Base-by-base conservation (phyloP, 2,888 invertebrate species). In the Hartigia nigra region DNA sequence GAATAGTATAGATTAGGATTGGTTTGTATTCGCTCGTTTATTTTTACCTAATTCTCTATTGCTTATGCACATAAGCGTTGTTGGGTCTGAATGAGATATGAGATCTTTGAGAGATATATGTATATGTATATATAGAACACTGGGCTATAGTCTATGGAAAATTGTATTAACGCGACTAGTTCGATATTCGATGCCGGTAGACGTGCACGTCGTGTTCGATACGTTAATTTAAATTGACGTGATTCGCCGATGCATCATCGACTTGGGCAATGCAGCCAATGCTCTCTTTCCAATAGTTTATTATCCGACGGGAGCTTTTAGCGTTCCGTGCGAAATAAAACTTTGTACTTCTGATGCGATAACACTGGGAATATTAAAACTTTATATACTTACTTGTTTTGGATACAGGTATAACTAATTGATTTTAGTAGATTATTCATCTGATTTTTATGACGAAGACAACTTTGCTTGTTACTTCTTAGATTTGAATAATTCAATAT, bases 201-300 rank as follows among this genome's bases (percentile, higher is more conserved):
- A 55, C 55, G 9, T 55, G 55, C 55, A 55, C 55, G 55, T 55
- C 55, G 55, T 55, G 55, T 23, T 55, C 82, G 78, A 83, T 72
- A 80, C 84, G 82, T 86, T 89, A 88, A 89, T 89, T 89, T 88
- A 89, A 87, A 88, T 83, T 85, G 87, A 87, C 87, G 84, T 83
- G 81, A 79, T 55, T 55, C 9, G 23, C 23, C 55, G 55, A 55
- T 55, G 55, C 55, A 55, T 23, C 55, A 23, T 55, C 23, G 55
- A 14, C 55, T 23, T 9, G 23, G 55, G 5, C 23, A 9, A 9
- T 14, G 14, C 55, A 9, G 23, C 55, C 55, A 9, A 55, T 55
- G 9, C 23, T 55, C 55, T 55, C 55, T 55, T 55, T 55, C 55
- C 23, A 55, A 55, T 55, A 55, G 55, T 55, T 55, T 55, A 55